These are phyloP conservation scores for Tachycineta bicolor DNA, from an alignment of 2,113 vertebrate genomes.

Conservation along the genomic window DNA sequence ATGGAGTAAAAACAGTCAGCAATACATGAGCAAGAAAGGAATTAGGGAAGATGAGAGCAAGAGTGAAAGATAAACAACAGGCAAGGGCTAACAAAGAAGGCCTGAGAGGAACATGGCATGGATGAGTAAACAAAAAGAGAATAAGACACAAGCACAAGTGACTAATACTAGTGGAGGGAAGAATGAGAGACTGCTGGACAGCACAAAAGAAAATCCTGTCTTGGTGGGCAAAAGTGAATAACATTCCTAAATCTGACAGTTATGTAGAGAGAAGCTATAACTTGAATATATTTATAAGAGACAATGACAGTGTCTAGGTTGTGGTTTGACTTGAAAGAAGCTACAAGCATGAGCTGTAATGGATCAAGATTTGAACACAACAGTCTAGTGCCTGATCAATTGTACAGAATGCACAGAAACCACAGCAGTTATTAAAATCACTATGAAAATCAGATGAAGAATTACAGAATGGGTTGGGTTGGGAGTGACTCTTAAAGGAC, in stretches of 20 bases:
- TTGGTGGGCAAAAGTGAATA: background rate
- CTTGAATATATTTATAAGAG: background rate
- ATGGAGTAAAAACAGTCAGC: background rate
- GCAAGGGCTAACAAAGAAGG: background rate
- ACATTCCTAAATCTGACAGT: background rate
- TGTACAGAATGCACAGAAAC: background rate
- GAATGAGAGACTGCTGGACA: background rate
- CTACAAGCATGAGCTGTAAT: background rate
- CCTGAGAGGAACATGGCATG: background rate
- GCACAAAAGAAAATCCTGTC: background rate
- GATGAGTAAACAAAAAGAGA: background rate
- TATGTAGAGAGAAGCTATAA: background rate
- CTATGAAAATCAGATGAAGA: background rate
- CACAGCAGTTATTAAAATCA: background rate
- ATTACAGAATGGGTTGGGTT: background rate
- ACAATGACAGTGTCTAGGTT: background rate
- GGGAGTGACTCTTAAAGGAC: background rate
- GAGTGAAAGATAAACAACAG: background rate
- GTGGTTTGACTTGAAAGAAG: background rate
- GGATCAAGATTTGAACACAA: background rate
- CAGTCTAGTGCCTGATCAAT: background rate
- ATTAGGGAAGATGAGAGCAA: background rate
- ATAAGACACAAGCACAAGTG: background rate
- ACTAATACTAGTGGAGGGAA: background rate
- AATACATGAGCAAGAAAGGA: background rate